A percentile compares a stretch with the other conserved stretches of the same genome.
These are phyloP conservation scores for Caloenas nicobarica DNA, from an alignment of 2,113 vertebrate species.

Conservation along the genomic window DNA sequence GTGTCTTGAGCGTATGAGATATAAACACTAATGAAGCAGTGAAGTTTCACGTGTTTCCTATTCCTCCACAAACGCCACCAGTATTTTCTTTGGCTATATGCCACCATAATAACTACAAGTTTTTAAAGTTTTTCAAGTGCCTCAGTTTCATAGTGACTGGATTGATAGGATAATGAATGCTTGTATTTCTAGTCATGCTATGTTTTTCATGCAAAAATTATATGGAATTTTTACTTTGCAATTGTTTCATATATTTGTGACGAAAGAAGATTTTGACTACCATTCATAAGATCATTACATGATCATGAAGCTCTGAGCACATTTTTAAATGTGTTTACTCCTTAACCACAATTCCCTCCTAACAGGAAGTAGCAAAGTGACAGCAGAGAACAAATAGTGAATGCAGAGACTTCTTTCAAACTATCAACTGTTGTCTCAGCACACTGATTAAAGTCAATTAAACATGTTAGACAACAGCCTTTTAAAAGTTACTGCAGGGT, in stretches of 20 bases:
- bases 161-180: neutral
- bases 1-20: neutral
- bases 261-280: neutral
- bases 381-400: neutral
- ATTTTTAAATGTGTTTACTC: neutral
- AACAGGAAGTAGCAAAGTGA: neutral
- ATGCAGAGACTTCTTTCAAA: neutral
- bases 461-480: neutral
- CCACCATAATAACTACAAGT: neutral
- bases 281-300: neutral
- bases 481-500: neutral
- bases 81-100: neutral
- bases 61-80: neutral
- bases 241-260: neutral
- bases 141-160: neutral
- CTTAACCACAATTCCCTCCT: neutral
- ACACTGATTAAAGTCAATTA: neutral
- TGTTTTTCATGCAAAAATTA: neutral
- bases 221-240: neutral
- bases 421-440: neutral
- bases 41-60: neutral
- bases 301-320: neutral
- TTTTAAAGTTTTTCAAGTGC: neutral
- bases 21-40: neutral
- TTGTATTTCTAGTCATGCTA: neutral